Conservation (phyloP, 2,113 vertebrate species). For the Dipodomys ordii region DNA sequence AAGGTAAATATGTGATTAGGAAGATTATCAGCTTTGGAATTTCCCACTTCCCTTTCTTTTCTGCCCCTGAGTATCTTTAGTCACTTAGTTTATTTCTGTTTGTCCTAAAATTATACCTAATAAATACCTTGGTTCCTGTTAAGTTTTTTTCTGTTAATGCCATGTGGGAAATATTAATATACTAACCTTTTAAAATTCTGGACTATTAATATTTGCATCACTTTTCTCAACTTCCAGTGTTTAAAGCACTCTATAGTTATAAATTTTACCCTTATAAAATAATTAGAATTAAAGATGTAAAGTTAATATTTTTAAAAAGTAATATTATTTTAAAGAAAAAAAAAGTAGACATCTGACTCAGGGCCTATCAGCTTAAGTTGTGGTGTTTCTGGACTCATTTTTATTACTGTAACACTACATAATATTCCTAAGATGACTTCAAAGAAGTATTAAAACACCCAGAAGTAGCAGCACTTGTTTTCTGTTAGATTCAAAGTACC, state of each 20-base stretch:
- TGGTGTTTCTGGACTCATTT: neutral
- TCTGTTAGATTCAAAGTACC: conserved; percentile 15
- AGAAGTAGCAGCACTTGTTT: conserved; percentile 18
- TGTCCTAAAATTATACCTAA: conserved; percentile 7
- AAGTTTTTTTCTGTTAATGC: neutral
- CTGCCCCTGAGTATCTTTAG: neutral
- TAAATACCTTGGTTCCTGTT: neutral
- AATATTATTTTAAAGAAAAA: conserved; percentile 39
- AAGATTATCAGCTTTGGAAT: conserved; percentile 40
- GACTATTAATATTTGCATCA: neutral
- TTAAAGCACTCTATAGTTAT: conserved; percentile 35
- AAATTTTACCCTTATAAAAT: conserved; percentile 48
- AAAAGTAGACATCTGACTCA: conserved; percentile 22
- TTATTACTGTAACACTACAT: neutral
- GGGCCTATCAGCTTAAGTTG: conserved; percentile 45
- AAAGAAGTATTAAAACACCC: neutral
- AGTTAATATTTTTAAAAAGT: conserved; percentile 17
- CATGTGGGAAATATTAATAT: neutral
- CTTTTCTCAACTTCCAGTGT: conserved; percentile 26
- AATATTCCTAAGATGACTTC: conserved; percentile 56
- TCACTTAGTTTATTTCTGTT: conserved; percentile 43
- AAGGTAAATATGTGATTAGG: neutral
- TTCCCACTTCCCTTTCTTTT: neutral
- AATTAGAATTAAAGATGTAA: neutral
- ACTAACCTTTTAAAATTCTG: neutral